Percentiles rank a stretch among this genome's conserved stretches.
Evolutionary conservation across 2,888 invertebrate species (phyloP).

Genomic region (Gortyna flavago): DNA sequence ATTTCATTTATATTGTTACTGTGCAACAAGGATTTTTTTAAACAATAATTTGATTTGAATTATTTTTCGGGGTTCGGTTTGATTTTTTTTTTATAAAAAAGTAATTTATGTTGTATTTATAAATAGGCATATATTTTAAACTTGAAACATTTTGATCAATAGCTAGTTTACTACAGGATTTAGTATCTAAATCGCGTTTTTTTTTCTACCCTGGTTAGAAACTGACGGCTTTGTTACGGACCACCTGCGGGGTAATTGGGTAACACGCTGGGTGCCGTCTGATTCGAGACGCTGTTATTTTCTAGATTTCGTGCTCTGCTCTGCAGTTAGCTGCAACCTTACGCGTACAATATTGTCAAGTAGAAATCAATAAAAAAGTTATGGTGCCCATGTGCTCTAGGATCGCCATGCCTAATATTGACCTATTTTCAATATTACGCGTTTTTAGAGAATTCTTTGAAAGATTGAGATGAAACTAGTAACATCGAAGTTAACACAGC

Average conservation of each 20-base stretch:
- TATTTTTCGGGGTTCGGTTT: neutral
- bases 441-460: neutral
- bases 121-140: too few species aligned
- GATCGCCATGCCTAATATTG: neutral
- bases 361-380: neutral
- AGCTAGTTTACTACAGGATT: too few species aligned
- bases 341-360: too few species aligned
- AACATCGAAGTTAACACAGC: neutral
- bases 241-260: too few species aligned
- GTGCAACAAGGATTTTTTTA: neutral
- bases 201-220: neutral
- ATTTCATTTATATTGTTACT: neutral
- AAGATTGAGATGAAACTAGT: neutral
- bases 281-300: neutral
- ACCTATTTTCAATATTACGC: neutral
- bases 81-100: too few species aligned
- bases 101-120: too few species aligned
- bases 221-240: too few species aligned
- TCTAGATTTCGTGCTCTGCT: neutral
- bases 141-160: too few species aligned
- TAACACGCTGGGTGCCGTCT: too few species aligned
- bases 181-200: neutral
- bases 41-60: neutral
- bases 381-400: neutral
- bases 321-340: constrained; percentile 1